Conservation (phyloP, 2,113 vertebrate species). For the Paradoxurus hermaphroditus region DNA sequence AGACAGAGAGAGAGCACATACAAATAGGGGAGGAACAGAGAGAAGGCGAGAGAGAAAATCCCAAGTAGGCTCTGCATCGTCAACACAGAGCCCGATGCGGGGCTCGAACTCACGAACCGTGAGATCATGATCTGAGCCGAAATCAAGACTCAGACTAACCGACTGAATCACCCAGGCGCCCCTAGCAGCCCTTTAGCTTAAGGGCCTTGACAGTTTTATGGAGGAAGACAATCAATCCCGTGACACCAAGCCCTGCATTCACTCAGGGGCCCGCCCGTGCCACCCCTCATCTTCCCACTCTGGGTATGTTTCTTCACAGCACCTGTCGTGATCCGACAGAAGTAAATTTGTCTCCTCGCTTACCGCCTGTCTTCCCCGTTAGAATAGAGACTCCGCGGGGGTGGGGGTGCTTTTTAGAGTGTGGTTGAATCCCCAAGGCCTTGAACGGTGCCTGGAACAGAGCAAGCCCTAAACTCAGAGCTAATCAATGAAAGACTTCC, state of each 20-base stretch:
- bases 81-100: no score
- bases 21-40: no score
- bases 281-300: background rate
- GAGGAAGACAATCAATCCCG: background rate
- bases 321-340: background rate
- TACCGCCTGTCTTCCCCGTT: background rate
- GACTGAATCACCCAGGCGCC: no score
- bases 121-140: no score
- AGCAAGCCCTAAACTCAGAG: background rate
- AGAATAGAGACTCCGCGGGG: background rate
- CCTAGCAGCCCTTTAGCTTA: background rate
- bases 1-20: no score
- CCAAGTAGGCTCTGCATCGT: no score
- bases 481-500: background rate
- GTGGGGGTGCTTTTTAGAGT: background rate
- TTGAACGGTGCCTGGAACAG: background rate
- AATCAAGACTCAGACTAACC: no score
- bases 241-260: background rate
- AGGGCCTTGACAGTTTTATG: background rate
- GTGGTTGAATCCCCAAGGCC: background rate
- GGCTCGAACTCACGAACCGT: no score
- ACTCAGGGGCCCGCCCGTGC: background rate
- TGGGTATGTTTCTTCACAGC: background rate
- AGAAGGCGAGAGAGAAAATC: no score
- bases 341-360: background rate